phyloP scores from a whole-genome alignment of 2,797 vertebrate genomes.

The Clarias pachynema region DNA sequence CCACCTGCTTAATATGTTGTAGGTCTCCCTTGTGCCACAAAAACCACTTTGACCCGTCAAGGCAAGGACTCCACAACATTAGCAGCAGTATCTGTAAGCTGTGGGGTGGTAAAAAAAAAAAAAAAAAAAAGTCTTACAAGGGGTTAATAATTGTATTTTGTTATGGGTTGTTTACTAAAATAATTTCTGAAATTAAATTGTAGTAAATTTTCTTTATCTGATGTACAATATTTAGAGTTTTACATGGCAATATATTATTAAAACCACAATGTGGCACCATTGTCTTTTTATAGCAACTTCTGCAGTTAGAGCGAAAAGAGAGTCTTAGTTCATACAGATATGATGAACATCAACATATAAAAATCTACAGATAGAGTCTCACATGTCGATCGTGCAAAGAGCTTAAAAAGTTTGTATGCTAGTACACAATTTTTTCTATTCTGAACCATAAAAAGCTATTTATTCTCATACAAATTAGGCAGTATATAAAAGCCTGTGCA shows the following conservation, averaged over 20 bases:
- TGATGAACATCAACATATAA: neutral
- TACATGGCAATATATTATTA: conserved; percentile 2
- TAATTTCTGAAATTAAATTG: neutral
- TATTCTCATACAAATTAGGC: neutral
- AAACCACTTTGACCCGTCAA: too few relatives aligned
- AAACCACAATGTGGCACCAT: conserved; percentile 26
- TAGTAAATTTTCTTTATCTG: neutral
- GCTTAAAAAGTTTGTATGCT: neutral
- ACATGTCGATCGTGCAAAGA: neutral
- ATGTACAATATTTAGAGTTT: neutral
- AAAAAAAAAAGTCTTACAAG: too few relatives aligned
- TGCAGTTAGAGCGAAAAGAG: neutral
- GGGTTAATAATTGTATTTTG: neutral
- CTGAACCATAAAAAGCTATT: neutral
- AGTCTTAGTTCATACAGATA: neutral
- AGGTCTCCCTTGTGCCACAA: too few relatives aligned
- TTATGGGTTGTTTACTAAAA: neutral
- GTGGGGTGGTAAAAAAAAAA: neutral
- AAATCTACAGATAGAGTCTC: neutral
- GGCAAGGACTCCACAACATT: too few relatives aligned
- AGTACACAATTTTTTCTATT: neutral
- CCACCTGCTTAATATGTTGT: too few relatives aligned
- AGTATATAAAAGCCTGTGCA: neutral
- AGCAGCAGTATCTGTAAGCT: too few relatives aligned
- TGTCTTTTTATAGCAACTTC: conserved; percentile 20